A percentile compares a stretch with the other conserved stretches of the same genome.
Conservation (phyloP, 2,113 vertebrate species). For the Amblyopsis rosae region DNA sequence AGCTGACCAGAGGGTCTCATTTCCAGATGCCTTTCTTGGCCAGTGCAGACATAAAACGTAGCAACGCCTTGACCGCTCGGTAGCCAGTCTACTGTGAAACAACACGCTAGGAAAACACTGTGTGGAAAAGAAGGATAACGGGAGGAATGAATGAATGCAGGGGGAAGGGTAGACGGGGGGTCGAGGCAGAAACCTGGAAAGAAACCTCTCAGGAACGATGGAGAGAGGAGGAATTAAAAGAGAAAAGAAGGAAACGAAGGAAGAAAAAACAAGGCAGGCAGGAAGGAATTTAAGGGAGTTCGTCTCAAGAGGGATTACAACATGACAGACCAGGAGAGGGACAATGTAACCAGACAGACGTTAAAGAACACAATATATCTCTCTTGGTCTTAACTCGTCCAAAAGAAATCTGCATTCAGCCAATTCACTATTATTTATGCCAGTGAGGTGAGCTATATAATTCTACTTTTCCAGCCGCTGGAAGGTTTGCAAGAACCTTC, state of each 20-base stretch:
- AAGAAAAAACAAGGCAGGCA: conserved; percentile 35
- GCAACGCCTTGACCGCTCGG: conserved; percentile 55
- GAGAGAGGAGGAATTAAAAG: conserved; percentile 7
- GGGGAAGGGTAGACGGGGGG: conserved; percentile 16
- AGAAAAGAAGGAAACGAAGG: conserved; percentile 4
- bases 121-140: conserved; percentile 35
- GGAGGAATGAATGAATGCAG: conserved; percentile 40
- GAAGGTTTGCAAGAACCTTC: too few species aligned
- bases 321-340: conserved; percentile 18
- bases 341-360: conserved; percentile 38
- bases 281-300: conserved; percentile 35
- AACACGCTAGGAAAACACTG: conserved; percentile 60
- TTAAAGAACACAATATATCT: conserved; percentile 3
- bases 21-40: conserved; percentile 21
- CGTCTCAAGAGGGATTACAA: conserved; percentile 31
- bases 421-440: too few species aligned
- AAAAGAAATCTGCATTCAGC: too few species aligned
- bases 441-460: too few species aligned
- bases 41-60: conserved; percentile 35
- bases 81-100: conserved; percentile 53
- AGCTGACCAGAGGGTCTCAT: conserved; percentile 1
- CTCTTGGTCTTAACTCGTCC: too few species aligned
- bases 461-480: too few species aligned
- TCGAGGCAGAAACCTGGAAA: background rate
- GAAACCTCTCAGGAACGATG: background rate